Conservation (phyloP, 2,113 vertebrate species). For the Apus apus region DNA sequence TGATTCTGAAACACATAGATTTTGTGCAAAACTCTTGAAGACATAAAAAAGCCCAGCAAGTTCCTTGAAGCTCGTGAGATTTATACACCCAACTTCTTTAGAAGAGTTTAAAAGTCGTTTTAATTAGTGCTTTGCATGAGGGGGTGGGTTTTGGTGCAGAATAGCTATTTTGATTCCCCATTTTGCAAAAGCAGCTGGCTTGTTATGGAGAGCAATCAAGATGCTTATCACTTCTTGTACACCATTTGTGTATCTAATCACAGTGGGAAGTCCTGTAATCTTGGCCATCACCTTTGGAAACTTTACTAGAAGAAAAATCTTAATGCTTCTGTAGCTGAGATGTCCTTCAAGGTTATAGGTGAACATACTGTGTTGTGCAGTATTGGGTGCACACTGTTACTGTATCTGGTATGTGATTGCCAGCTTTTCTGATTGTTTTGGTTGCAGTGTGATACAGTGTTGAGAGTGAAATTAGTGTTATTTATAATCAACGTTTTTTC, state of each 20-base stretch:
- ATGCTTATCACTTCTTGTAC: not conserved
- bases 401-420: not conserved
- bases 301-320: not conserved
- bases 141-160: not conserved
- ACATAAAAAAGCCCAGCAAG: not conserved
- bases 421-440: not conserved
- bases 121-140: not conserved
- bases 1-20: not conserved
- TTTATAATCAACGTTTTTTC: slow-evolving; percentile 5
- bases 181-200: not conserved
- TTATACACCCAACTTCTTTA: not conserved
- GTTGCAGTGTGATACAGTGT: not conserved
- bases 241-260: not conserved
- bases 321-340: not conserved
- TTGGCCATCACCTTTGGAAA: not conserved
- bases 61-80: not conserved
- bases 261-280: not conserved
- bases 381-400: not conserved
- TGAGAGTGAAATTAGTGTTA: slow-evolving; percentile 5
- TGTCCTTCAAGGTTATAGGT: not conserved
- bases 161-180: not conserved
- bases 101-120: not conserved
- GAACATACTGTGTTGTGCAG: not conserved
- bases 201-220: not conserved
- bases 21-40: not conserved